Conservation (phyloP, 2,113 vertebrate genomes). For the Aspidoscelis tigris region DNA sequence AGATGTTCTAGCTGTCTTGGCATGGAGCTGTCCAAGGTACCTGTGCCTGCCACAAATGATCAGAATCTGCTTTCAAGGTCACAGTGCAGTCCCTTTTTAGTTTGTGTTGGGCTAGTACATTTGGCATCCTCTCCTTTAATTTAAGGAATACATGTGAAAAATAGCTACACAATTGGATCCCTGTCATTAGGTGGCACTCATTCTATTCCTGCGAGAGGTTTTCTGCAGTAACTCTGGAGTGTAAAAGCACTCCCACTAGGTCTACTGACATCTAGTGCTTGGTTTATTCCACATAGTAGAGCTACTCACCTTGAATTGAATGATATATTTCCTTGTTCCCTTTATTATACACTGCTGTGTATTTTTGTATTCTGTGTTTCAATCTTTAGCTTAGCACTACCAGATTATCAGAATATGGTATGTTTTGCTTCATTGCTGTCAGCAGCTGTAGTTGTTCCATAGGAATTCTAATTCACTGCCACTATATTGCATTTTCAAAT, state of each 20-base stretch:
- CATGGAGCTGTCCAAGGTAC: no score
- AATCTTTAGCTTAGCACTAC: background rate
- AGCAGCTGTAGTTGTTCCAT: background rate
- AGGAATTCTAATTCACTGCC: background rate
- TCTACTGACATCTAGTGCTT: background rate
- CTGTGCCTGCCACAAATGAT: no score
- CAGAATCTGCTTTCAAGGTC: no score
- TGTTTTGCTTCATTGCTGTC: background rate
- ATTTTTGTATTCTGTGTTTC: conserved; percentile 1
- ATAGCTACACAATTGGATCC: background rate
- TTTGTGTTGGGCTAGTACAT: background rate
- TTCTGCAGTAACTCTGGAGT: background rate
- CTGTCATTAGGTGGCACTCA: background rate
- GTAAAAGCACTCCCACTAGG: background rate
- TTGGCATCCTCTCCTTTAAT: background rate
- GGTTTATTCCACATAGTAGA: background rate
- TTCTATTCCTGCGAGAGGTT: background rate
- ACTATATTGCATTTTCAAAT: background rate
- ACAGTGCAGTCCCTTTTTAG: background rate
- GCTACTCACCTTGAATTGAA: conserved; percentile 5
- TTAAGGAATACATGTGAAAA: background rate
- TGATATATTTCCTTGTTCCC: no score
- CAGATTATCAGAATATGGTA: background rate
- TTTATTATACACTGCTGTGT: background rate
- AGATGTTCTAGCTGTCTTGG: no score